These are phyloP conservation scores for Tachycineta bicolor DNA, from an alignment of 2,113 vertebrate genomes.

Conservation along the genomic window DNA sequence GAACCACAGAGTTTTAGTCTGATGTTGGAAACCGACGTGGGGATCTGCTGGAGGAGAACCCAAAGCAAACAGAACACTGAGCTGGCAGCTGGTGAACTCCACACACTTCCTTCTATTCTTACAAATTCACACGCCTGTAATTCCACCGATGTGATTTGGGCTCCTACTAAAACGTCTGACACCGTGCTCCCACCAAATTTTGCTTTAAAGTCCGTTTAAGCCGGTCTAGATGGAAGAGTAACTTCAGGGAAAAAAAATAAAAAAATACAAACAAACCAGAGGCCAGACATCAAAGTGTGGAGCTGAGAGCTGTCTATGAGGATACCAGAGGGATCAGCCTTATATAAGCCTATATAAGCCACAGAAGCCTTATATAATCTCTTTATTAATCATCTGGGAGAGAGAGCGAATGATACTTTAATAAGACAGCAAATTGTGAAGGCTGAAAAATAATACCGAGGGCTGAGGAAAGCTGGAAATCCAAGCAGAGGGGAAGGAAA, in stretches of 20 bases:
- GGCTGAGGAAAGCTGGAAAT: neutral
- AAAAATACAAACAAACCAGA: neutral
- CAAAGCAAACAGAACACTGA: neutral
- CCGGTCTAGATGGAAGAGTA: neutral
- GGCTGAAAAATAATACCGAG: neutral
- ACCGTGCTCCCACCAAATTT: neutral
- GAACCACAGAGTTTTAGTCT: neutral
- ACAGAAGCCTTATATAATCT: conserved; percentile 28
- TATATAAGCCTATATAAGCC: neutral
- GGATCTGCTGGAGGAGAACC: neutral
- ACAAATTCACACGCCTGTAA: neutral
- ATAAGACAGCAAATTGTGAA: neutral
- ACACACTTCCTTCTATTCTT: neutral
- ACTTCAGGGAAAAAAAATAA: neutral
- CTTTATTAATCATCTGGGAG: conserved; percentile 39
- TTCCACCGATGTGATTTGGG: neutral
- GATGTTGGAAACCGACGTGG: neutral
- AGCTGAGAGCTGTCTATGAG: neutral
- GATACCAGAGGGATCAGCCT: neutral
- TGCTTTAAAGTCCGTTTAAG: neutral
- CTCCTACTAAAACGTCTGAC: neutral
- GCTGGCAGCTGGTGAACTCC: neutral
- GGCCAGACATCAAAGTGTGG: conserved; percentile 16
- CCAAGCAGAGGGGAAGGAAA: neutral
- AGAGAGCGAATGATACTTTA: neutral